A percentile compares a stretch with the other conserved stretches of the same genome.
Conservation (phyloP, 2,888 invertebrate species). For the Chorisops tibialis region DNA sequence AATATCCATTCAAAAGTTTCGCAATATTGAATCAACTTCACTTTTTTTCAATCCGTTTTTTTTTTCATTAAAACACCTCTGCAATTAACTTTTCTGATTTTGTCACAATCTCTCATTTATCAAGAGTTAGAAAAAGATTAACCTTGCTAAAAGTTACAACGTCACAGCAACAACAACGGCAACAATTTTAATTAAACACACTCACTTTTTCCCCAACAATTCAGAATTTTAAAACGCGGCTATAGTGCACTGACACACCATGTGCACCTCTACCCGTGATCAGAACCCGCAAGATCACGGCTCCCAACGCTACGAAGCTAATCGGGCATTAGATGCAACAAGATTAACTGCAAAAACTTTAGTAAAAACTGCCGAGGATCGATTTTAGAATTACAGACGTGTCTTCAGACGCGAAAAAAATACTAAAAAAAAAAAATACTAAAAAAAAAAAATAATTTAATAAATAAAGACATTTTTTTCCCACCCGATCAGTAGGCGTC, state of each 20-base stretch:
- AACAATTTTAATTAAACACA: not conserved
- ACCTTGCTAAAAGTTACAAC: too few relatives aligned
- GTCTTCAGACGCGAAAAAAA: too few relatives aligned
- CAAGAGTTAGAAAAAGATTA: too few relatives aligned
- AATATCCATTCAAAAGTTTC: too few relatives aligned
- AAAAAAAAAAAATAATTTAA: too few relatives aligned
- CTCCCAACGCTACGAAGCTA: not conserved
- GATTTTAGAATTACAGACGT: not conserved
- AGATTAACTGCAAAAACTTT: constrained; percentile 13
- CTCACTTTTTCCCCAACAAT: not conserved
- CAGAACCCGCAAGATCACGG: not conserved
- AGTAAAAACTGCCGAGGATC: constrained; percentile 15
- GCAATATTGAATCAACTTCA: too few relatives aligned
- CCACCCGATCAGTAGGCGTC: constrained; percentile 10
- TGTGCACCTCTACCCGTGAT: not conserved
- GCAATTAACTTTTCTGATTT: not conserved
- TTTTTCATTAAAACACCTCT: constrained; percentile 1
- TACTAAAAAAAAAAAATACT: too few relatives aligned
- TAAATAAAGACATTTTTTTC: constrained; percentile 8
- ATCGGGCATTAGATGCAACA: constrained; percentile 1
- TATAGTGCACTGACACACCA: not conserved
- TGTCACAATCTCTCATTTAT: not conserved
- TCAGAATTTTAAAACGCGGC: not conserved
- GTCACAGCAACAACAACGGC: too few relatives aligned
- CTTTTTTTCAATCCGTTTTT: not conserved